phyloP scores from a whole-genome alignment of 2,888 invertebrate species.

The Griposia aprilina region DNA sequence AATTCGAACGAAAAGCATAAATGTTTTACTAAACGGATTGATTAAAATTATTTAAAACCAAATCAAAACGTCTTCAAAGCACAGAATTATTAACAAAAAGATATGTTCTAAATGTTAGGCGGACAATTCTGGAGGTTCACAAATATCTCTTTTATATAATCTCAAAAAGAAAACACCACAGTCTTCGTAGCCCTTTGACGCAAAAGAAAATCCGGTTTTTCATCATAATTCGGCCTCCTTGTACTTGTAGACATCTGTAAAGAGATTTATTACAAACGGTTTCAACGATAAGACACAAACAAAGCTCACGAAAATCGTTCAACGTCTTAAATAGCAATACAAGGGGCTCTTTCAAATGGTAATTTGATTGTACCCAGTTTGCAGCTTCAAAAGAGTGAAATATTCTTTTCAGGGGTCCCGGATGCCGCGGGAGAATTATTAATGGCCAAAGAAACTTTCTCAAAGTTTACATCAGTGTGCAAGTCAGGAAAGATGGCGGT shows the following conservation, averaged over 20 bases:
- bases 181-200: constrained; percentile 36
- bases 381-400: constrained; percentile 87
- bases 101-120: background rate
- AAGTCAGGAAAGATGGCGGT: constrained; percentile 68
- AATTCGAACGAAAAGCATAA: constrained; percentile 6
- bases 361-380: constrained; percentile 88
- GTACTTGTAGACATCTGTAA: constrained; percentile 51
- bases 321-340: constrained; percentile 82
- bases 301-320: constrained; percentile 81
- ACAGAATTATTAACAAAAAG: background rate
- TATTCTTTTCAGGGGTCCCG: constrained; percentile 86
- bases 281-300: constrained; percentile 71
- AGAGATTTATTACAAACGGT: constrained; percentile 65
- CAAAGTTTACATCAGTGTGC: constrained; percentile 73
- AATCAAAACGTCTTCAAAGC: no score
- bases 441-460: constrained; percentile 83
- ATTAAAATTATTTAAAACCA: background rate
- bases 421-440: constrained; percentile 84
- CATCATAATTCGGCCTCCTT: constrained; percentile 48
- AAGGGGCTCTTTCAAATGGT: constrained; percentile 85
- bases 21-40: background rate
- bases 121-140: background rate
- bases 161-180: background rate
- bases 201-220: constrained; percentile 29
- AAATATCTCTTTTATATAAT: background rate